Base-by-base conservation (phyloP, 1,140 invertebrate species). In the Calephelis nemesis region DNA sequence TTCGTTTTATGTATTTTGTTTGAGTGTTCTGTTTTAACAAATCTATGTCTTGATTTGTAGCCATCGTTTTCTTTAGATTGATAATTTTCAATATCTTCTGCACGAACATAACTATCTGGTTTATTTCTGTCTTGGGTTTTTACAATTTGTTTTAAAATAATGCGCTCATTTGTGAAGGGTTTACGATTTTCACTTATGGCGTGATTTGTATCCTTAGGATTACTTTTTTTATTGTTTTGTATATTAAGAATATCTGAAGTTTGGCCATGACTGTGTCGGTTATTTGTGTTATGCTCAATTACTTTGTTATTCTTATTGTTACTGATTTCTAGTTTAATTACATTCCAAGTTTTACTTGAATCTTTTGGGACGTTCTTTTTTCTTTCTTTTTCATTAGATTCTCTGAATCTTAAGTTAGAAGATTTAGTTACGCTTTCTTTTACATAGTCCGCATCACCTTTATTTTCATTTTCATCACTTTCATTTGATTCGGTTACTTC, bases 271-370 rank as follows among this genome's bases (percentile, higher is more conserved):
- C 11, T 48, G 13, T 63, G 42, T 19, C 45, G 47, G 9, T 48
- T 67, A 60, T 42, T 30, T 10, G 12, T 47, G 39, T 68, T 49
- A 10, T 60, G 39, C 58, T 60, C 45, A 45, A 49, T 40, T n/a
- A 19, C 12, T 13, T 58, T 58, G 30, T 65, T 63, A 47, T 42
- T 13, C 13, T 39, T 10, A 12, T 73, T 49, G 45, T 73, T 13
- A 19, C 8, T 19, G 12, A 60, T 67, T 58, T 10, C 15, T 8
- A 13, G 8, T n/a, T 47, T 9, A 47, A 63, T 49, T 49, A 49
- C 40, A 48, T 58, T 58, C 50, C 63, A 58, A 40, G 39, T 45
- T 39, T 60, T 45, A 9, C 42, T 9, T 45, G 8, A 45, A 45
- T 42, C 62, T 19, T 48, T 45, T 48, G 30, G 10, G 40, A 13